phyloP scores from a whole-genome alignment of 2,888 invertebrate species.

The Drosophila birchii region DNA sequence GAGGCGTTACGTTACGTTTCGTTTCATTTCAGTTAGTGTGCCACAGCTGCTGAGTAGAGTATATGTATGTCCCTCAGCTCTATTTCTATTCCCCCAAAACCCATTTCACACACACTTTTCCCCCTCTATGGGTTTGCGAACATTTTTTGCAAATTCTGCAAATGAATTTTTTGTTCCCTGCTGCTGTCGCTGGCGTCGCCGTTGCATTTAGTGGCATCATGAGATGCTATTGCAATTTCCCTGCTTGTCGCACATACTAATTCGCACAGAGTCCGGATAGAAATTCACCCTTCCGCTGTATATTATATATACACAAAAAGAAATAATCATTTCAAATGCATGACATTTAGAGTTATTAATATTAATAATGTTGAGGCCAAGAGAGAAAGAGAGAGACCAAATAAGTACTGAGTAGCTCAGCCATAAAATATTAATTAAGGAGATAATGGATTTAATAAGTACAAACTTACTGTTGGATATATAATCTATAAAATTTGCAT shows the following conservation, averaged over 20 bases:
- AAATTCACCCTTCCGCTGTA: slow-evolving; percentile 12
- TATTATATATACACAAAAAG: slow-evolving; percentile 3
- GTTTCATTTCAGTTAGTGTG: slow-evolving; percentile 77
- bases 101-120: slow-evolving; percentile 1
- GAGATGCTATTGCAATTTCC: slow-evolving; percentile 81
- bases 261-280: slow-evolving; percentile 73
- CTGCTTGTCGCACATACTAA: slow-evolving; percentile 82
- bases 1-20: slow-evolving; percentile 63
- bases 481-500: no score
- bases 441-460: neutral
- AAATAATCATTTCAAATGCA: neutral
- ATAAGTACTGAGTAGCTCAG: neutral
- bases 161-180: slow-evolving; percentile 75
- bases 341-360: neutral
- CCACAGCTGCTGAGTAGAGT: slow-evolving; percentile 65
- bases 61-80: slow-evolving; percentile 41
- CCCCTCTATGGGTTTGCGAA: slow-evolving; percentile 41
- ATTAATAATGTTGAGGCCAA: neutral
- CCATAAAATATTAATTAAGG: neutral
- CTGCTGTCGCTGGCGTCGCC: slow-evolving; percentile 49
- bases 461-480: no score
- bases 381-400: neutral
- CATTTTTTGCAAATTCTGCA: slow-evolving; percentile 79
- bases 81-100: slow-evolving; percentile 11
- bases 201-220: slow-evolving; percentile 81